These are phyloP conservation scores for Apogon hyalosoma DNA, from an alignment of 2,797 vertebrate genomes.

Conservation along the genomic window DNA sequence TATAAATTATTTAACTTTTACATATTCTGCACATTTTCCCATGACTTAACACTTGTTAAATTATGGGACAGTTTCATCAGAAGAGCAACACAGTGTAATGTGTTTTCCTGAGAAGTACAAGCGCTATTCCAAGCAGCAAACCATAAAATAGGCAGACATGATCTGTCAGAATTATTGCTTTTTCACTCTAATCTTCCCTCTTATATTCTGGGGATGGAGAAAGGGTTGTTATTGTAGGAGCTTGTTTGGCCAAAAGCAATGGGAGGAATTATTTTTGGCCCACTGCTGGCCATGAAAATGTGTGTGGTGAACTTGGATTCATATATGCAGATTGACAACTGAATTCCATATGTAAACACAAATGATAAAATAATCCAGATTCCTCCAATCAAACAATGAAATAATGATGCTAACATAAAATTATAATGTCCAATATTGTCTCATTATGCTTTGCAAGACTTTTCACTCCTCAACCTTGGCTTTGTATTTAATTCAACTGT, in stretches of 20 bases:
- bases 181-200: conserved; percentile 9
- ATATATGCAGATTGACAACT: conserved; percentile 30
- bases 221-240: conserved; percentile 9
- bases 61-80: background rate
- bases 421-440: conserved; percentile 2
- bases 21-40: background rate
- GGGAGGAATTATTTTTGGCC: conserved; percentile 10
- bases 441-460: background rate
- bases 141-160: background rate
- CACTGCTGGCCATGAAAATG: background rate
- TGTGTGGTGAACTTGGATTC: background rate
- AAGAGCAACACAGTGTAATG: conserved; percentile 8
- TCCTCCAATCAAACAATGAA: conserved; percentile 24
- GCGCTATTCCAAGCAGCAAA: background rate
- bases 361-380: conserved; percentile 2
- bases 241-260: conserved; percentile 21
- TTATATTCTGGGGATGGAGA: conserved; percentile 17
- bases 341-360: conserved; percentile 12
- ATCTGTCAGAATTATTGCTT: conserved; percentile 23
- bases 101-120: conserved; percentile 8
- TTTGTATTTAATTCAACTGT: background rate
- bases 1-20: too few species aligned
- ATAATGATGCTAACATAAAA: conserved; percentile 17
- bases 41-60: background rate
- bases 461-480: too few species aligned